These are phyloP conservation scores for Ascaphus truei DNA, from an alignment of 2,113 vertebrate genomes.

Conservation along the genomic window DNA sequence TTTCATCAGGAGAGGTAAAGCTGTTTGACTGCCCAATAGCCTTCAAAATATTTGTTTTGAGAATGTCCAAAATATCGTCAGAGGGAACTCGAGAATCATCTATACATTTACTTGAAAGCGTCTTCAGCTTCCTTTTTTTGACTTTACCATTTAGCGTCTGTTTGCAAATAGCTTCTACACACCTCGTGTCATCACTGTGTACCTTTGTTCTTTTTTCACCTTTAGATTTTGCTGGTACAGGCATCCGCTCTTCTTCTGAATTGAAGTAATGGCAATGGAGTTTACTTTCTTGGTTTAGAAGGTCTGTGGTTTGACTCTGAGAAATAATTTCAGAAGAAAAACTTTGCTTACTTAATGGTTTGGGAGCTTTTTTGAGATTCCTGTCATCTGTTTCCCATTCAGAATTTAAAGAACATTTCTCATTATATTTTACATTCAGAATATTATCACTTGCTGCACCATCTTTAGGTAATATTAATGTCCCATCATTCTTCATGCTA, in stretches of 20 bases:
- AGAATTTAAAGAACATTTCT: not conserved
- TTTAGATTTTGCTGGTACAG: fast-evolving
- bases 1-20: slow-evolving; percentile 4
- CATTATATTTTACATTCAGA: not conserved
- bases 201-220: slow-evolving; percentile 33
- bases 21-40: slow-evolving; percentile 2
- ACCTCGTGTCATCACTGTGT: not conserved
- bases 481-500: slow-evolving; percentile 50
- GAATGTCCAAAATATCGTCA: slow-evolving; percentile 51
- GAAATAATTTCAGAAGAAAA: slow-evolving; percentile 21
- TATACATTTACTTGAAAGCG: slow-evolving; percentile 11
- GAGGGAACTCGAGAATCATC: slow-evolving; percentile 46
- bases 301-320: not conserved
- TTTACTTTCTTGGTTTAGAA: not conserved
- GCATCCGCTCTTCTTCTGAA: not conserved
- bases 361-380: slow-evolving; percentile 33
- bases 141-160: slow-evolving; percentile 41
- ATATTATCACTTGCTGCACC: not conserved
- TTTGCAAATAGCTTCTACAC: not conserved
- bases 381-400: not conserved
- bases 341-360: slow-evolving; percentile 15
- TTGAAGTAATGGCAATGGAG: fast-evolving
- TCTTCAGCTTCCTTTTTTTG: slow-evolving; percentile 41
- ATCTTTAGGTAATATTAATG: slow-evolving; percentile 11
- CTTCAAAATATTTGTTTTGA: slow-evolving; percentile 64